Base-by-base conservation (phyloP, 1,140 invertebrate genomes). In the Macrobrachium nipponense region DNA sequence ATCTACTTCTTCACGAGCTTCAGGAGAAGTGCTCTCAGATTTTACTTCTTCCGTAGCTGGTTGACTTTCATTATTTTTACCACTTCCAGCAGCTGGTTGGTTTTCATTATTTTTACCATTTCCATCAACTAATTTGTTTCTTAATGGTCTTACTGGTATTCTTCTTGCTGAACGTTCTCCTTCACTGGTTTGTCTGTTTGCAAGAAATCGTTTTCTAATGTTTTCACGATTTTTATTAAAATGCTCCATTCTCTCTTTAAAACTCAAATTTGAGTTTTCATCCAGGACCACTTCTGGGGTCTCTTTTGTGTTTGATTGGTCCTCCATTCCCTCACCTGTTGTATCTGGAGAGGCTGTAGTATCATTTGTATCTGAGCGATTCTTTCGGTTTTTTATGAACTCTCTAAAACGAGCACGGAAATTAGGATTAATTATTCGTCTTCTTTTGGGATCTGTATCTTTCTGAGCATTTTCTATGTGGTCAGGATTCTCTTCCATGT, bases 351-450 rank as follows among this genome's bases (percentile, higher is more conserved):
- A 18, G 8, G 84, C 77, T 73, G 68, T 86, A 10, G 51, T 10
- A 51, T 51, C 51, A 51, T 12, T 51, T 12, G 51, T 12, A 51
- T 51, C 51, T 15, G 80, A 12, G 36, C 68, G 66, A 43, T 79
- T 73, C 59, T 79, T 85, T 44, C 83, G 78, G 59, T 86, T 86
- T 36, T 86, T 86, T 20, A 86, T 64, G n/a, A 80, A 86, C 43
- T 86, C 66, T 36, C 84, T 79, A 20, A 86, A 86, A 20, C 84
- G 84, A 44, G 84, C 84, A 17, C 84, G 36, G 43, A 86, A 73
- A 58, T 86, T 73, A 6, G 84, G 84, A 58, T 86, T 72, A 10
- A 36, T 73, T 18, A 86, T 59, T 62, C 59, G 80, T 17, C 77
- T 86, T 4, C 78, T 68, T 43, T 43, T 36, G 2, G 61, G 15